Base-by-base conservation (phyloP, 2,797 vertebrate genomes). In the Schizopygopsis malacanthus region DNA sequence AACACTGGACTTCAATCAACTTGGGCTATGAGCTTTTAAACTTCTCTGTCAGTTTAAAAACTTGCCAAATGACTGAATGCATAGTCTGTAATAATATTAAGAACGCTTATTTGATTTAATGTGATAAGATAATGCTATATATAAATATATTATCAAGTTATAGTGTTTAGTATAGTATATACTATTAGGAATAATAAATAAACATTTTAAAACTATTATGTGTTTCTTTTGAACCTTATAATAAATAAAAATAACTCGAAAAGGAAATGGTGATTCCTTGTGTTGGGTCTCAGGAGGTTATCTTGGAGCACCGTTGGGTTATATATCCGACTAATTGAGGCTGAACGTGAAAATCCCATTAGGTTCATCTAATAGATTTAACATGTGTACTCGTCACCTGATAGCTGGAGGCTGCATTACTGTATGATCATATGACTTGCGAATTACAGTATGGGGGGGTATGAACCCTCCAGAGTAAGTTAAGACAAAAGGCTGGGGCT, bases 361-460 rank as follows among this genome's bases (percentile, higher is more conserved):
- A 77, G 79, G 70, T 84, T 22, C 63, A 79, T 73, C 6, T 86
- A 81, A 80, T 70, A 63, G 81, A 83, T 59, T 84, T n/a, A 76
- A 52, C 81, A 81, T 43, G 70, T 79, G 67, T 54, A 59, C 37
- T 81, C 3, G 45, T 61, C 77, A 84, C 63, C 77, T 81, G 81
- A 88, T 59, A 86, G 70, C 76, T 59, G 39, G 69, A 79, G 76
- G 39, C 59, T 79, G 81, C 41, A 39, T 22, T 83, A 78, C 79
- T 81, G 25, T 69, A 33, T 2, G 20, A 80, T 81, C 84, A 79
- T 61, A 85, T 70, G 81, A 79, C 73, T 22, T 33, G 70, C 3
- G 41, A 50, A 63, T 83, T 83, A 61, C 25, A 7, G 12, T 18
- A 10, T 1, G 4, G 63, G 47, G 78, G 45, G 10, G 22, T 28